Percentiles rank a stretch among this genome's conserved stretches.
Evolutionary conservation across 30 jellyfish, hydroid and myxozoan species (phyloP).

Genomic region (Calvadosia cruxmelitensis): DNA sequence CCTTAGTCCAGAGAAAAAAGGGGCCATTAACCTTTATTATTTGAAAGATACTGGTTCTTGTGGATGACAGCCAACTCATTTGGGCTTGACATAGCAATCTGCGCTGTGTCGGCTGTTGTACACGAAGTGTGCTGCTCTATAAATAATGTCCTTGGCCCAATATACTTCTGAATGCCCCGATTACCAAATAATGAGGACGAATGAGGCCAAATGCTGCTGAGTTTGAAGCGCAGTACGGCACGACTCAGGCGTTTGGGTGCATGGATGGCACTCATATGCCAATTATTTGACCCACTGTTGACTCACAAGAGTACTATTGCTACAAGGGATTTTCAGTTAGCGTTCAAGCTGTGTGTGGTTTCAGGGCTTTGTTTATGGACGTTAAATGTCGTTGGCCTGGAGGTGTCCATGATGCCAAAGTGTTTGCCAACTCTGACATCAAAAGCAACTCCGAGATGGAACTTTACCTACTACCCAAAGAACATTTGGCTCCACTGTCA

Average conservation of each 20-base stretch:
- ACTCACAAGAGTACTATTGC: slow-evolving; percentile 20
- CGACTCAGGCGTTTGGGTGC: slow-evolving; percentile 49
- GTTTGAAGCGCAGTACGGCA: slow-evolving; percentile 42
- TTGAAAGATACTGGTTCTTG: slow-evolving; percentile 49
- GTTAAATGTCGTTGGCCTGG: slow-evolving; percentile 69
- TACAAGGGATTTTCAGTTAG: slow-evolving; percentile 35
- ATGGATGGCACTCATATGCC: slow-evolving; percentile 62
- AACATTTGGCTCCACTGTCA: slow-evolving; percentile 22
- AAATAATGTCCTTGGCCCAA: slow-evolving; percentile 33
- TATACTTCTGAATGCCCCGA: slow-evolving; percentile 20
- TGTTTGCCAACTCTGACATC: slow-evolving; percentile 36
- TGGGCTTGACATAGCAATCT: slow-evolving; percentile 24
- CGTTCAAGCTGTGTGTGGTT: slow-evolving; percentile 58
- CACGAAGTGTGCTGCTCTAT: slow-evolving; percentile 34
- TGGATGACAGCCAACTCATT: slow-evolving; percentile 43
- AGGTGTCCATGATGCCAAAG: slow-evolving; percentile 45
- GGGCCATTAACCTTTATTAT: slow-evolving; percentile 27
- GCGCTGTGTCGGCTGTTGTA: slow-evolving; percentile 4
- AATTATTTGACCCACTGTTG: slow-evolving; percentile 5
- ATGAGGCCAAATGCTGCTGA: slow-evolving; percentile 34
- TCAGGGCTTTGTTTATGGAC: slow-evolving; percentile 56
- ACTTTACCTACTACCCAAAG: too few species aligned
- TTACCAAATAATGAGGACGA: slow-evolving; percentile 17
- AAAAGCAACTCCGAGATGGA: slow-evolving; percentile 13
- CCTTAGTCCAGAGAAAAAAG: slow-evolving; percentile 27